A percentile compares a stretch with the other conserved stretches of the same genome.
Conservation (phyloP, 2,113 vertebrate species). For the Acrocephalus arundinaceus region DNA sequence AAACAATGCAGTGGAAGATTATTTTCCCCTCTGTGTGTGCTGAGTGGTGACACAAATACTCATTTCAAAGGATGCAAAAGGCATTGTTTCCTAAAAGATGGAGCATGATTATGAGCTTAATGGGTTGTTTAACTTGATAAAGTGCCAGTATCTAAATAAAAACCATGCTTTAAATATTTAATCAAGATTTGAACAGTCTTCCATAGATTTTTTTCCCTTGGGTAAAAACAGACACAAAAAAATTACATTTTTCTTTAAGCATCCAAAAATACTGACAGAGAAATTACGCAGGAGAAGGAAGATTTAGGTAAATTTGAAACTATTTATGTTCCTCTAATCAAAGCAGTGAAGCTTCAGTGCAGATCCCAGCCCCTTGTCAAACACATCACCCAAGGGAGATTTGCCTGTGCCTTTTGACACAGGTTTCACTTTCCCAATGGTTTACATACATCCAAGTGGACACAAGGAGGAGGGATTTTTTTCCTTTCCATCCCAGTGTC, state of each 20-base stretch:
- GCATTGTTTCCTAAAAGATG: conserved; percentile 10
- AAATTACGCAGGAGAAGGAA: neutral
- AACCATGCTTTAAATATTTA: conserved; percentile 39
- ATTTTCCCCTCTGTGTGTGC: neutral
- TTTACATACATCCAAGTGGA: rapidly evolving
- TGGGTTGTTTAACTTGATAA: conserved; percentile 53
- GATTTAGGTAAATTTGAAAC: neutral
- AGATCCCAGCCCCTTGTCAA: neutral
- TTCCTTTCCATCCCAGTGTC: rapidly evolving
- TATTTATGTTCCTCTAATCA: neutral
- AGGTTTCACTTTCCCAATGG: neutral
- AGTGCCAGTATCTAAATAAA: conserved; percentile 39
- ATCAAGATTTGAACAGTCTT: conserved; percentile 10
- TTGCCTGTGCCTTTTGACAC: neutral
- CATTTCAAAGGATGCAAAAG: conserved; percentile 23
- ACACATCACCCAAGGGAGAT: rapidly evolving
- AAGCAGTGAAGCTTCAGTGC: neutral
- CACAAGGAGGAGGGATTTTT: neutral
- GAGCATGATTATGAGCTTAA: conserved; percentile 24
- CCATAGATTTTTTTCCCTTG: neutral
- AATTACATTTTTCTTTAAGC: neutral
- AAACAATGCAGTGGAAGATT: conserved; percentile 30
- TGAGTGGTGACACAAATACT: conserved; percentile 12
- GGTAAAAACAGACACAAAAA: neutral
- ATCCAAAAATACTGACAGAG: neutral